Evolutionary conservation across 1,140 invertebrate species (phyloP).

Genomic region (Drosophila rufa): DNA sequence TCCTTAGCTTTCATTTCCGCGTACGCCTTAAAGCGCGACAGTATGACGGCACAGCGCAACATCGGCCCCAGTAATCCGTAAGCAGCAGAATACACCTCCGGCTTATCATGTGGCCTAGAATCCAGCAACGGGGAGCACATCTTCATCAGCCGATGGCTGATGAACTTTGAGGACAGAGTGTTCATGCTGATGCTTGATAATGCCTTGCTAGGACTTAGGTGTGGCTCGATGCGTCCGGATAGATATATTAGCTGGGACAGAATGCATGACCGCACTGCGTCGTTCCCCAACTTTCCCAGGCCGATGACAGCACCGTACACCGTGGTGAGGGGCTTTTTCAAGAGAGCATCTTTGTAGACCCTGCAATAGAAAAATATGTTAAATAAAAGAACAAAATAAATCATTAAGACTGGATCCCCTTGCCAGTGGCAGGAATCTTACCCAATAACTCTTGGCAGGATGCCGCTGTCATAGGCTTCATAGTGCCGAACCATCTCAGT

Average conservation of each 20-base stretch:
- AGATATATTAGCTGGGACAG: constrained; percentile 33
- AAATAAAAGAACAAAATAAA: too few relatives aligned
- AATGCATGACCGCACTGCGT: constrained; percentile 28
- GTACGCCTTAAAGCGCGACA: constrained; percentile 7
- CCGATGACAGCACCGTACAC: too few relatives aligned
- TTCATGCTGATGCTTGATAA: background rate
- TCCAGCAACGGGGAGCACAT: constrained; percentile 5
- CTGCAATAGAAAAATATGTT: too few relatives aligned
- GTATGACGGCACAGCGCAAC: constrained; percentile 4
- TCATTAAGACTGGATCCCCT: too few relatives aligned
- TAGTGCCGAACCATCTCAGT: too few relatives aligned
- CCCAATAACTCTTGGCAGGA: too few relatives aligned
- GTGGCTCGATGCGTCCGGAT: constrained; percentile 21
- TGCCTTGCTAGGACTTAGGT: background rate
- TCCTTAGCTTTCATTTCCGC: background rate
- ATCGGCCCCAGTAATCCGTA: too few relatives aligned
- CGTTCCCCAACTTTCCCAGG: constrained; percentile 46
- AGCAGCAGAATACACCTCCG: background rate
- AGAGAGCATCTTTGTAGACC: too few relatives aligned
- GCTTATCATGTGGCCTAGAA: too few relatives aligned
- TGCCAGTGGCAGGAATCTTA: too few relatives aligned
- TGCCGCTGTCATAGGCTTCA: too few relatives aligned
- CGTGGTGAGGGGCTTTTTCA: too few relatives aligned
- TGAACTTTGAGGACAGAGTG: constrained; percentile 29
- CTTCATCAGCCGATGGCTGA: constrained; percentile 54